Evolutionary conservation across 2,888 invertebrate species (phyloP).

Genomic region (Phalera bucephala): DNA sequence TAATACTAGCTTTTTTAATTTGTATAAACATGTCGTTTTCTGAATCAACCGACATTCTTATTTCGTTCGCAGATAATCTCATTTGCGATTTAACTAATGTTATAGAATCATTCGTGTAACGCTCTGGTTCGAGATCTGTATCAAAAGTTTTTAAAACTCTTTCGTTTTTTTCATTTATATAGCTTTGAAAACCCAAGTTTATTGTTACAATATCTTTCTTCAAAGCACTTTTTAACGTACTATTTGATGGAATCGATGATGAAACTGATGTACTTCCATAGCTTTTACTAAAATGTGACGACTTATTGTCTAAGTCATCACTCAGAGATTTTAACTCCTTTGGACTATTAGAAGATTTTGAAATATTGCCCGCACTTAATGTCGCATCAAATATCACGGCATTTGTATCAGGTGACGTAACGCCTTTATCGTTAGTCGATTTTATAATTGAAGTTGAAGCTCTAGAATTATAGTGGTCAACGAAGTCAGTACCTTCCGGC

Average conservation of each 20-base stretch:
- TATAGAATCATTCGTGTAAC: conserved; percentile 33
- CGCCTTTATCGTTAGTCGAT: neutral
- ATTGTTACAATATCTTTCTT: conserved; percentile 21
- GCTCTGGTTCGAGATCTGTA: conserved; percentile 19
- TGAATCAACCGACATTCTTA: conserved; percentile 49
- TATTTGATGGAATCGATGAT: conserved; percentile 7
- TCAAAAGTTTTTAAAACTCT: conserved; percentile 48
- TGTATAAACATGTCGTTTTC: conserved; percentile 44
- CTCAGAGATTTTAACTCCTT: neutral
- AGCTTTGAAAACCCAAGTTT: conserved; percentile 54
- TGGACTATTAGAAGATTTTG: neutral
- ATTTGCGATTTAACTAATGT: conserved; percentile 43
- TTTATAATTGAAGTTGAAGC: neutral
- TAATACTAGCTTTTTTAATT: conserved; percentile 29
- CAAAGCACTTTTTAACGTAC: conserved; percentile 11
- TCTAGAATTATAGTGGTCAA: neutral
- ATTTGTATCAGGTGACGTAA: conserved; percentile 4
- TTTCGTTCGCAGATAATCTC: conserved; percentile 34
- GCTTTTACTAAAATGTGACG: neutral
- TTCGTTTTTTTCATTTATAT: conserved; percentile 43
- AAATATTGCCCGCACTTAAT: neutral
- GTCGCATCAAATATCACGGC: neutral
- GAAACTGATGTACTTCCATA: neutral
- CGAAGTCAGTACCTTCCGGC: neutral
- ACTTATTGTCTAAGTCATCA: neutral